Evolutionary conservation across 1,140 invertebrate genomes (phyloP).

Genomic region (Aphaenogaster ashmeadi): DNA sequence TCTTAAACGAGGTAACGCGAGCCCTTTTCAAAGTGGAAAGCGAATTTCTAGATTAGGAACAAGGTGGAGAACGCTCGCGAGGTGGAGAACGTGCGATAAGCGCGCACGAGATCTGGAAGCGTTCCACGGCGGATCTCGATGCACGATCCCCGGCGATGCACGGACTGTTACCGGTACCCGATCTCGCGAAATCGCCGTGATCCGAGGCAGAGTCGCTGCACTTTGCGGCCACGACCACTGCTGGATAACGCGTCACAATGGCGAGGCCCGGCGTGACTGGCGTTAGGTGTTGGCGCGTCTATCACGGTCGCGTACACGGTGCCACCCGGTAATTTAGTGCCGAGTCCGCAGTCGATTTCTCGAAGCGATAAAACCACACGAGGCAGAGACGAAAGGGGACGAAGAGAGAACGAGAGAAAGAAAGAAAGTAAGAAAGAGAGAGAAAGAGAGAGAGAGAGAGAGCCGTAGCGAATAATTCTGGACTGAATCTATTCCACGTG

Average conservation of each 20-base stretch:
- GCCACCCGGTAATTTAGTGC: constrained; percentile 79
- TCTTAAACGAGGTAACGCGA: constrained; percentile 13
- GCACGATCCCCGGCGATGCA: constrained; percentile 45
- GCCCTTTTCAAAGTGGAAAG: constrained; percentile 28
- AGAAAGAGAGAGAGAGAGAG: not conserved
- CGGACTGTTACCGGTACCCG: constrained; percentile 61
- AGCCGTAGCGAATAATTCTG: constrained; percentile 72
- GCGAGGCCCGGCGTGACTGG: constrained; percentile 75
- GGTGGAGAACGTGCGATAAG: constrained; percentile 40
- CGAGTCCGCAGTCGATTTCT: constrained; percentile 76
- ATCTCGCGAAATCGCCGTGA: constrained; percentile 69
- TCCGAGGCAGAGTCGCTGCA: constrained; percentile 70
- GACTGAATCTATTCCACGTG: constrained; percentile 68
- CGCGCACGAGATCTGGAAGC: constrained; percentile 55
- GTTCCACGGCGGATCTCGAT: constrained; percentile 54
- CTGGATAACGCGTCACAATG: constrained; percentile 60
- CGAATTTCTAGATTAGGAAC: constrained; percentile 52
- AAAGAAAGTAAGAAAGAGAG: not conserved
- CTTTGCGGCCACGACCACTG: constrained; percentile 60
- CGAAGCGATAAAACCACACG: constrained; percentile 74
- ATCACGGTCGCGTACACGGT: constrained; percentile 69
- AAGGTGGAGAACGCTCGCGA: constrained; percentile 24
- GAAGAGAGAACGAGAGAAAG: not conserved
- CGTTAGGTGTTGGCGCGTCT: constrained; percentile 78
- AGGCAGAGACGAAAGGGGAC: constrained; percentile 54